phyloP scores from a whole-genome alignment of 1,140 invertebrate genomes.

The Melipona quadrifasciata region DNA sequence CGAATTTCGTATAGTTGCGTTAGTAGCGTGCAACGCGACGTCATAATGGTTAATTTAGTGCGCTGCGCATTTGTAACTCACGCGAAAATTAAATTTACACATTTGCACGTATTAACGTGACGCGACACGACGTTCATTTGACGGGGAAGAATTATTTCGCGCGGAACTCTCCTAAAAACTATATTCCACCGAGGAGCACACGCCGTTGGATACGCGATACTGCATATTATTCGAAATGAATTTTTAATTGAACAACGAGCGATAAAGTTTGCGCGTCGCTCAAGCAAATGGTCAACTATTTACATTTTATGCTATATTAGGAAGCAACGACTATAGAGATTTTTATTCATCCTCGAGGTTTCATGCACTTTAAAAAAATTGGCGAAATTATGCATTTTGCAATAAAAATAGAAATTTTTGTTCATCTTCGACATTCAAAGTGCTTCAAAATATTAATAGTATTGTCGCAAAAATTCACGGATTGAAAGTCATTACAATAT shows the following conservation, averaged over 20 bases:
- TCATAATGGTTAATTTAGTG: slow-evolving; percentile 23
- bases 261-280: neutral
- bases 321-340: too few relatives aligned
- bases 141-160: neutral
- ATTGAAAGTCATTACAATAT: too few relatives aligned
- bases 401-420: too few relatives aligned
- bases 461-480: too few relatives aligned
- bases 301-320: too few relatives aligned
- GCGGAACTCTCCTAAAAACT: neutral
- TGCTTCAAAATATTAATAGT: too few relatives aligned
- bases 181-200: too few relatives aligned
- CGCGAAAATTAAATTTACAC: slow-evolving; percentile 29
- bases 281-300: neutral
- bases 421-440: too few relatives aligned
- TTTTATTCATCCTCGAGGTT: too few relatives aligned
- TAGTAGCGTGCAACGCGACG: neutral
- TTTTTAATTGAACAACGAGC: neutral
- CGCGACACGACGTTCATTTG: slow-evolving; percentile 2
- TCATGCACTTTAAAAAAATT: too few relatives aligned
- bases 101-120: slow-evolving; percentile 5
- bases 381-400: too few relatives aligned
- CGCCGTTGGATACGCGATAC: neutral
- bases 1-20: slow-evolving; percentile 8
- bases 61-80: neutral
- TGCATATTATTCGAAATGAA: too few relatives aligned